Conservation (phyloP, 2,888 invertebrate species). For the Lepidocyrtinus sp. region DNA sequence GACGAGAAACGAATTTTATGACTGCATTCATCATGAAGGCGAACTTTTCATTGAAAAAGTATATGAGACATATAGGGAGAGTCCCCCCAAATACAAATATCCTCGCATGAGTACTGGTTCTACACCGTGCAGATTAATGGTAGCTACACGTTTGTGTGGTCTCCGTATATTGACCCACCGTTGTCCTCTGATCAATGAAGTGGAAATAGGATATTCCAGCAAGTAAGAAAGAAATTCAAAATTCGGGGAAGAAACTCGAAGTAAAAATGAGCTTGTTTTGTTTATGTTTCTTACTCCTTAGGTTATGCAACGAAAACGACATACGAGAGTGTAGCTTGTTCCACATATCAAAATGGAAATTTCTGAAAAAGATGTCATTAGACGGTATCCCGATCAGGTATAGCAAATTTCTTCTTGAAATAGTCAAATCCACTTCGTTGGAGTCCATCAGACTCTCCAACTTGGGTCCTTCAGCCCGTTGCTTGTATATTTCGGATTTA, state of each 20-base stretch:
- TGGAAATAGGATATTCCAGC: conserved; percentile 65
- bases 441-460: conserved; percentile 61
- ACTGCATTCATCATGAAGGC: conserved; percentile 27
- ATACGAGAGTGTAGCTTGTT: conserved; percentile 53
- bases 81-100: no score
- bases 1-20: conserved; percentile 40
- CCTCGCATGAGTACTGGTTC: no score
- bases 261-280: neutral
- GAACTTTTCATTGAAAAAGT: no score
- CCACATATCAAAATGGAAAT: conserved; percentile 55
- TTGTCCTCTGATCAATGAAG: conserved; percentile 59
- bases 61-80: no score
- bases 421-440: conserved; percentile 46
- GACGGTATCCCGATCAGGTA: conserved; percentile 61
- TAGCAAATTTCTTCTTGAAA: conserved; percentile 63
- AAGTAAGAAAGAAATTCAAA: conserved; percentile 33
- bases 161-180: conserved; percentile 53
- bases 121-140: no score
- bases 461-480: conserved; percentile 61
- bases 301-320: conserved; percentile 57
- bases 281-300: conserved; percentile 24
- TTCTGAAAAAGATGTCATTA: conserved; percentile 60
- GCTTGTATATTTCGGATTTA: conserved; percentile 59
- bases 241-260: neutral
- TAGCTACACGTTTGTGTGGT: conserved; percentile 56